These are phyloP conservation scores for Apotomis turbidana DNA, from an alignment of 2,888 invertebrate genomes.

Conservation along the genomic window DNA sequence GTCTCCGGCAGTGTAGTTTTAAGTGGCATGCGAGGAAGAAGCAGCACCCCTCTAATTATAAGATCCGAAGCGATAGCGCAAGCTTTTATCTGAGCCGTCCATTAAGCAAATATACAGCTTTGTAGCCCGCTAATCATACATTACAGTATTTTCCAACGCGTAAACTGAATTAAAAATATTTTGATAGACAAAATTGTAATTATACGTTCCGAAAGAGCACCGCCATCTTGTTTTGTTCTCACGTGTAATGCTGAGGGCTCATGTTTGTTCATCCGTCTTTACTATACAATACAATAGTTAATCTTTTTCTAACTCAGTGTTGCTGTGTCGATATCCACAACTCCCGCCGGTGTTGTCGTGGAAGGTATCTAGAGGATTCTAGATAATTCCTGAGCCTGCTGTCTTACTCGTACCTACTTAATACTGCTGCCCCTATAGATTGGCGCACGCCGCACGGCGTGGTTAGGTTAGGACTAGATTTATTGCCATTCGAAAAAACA, in stretches of 20 bases:
- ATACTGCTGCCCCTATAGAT: too few relatives aligned
- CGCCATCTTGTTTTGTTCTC: conserved; percentile 66
- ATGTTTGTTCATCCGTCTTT: conserved; percentile 10
- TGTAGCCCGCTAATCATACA: conserved; percentile 74
- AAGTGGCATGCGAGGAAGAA: conserved; percentile 76
- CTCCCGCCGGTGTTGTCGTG: too few relatives aligned
- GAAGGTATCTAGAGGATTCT: too few relatives aligned
- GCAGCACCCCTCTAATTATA: conserved; percentile 75
- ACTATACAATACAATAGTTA: neutral
- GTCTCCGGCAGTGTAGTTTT: conserved; percentile 73
- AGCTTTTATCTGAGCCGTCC: conserved; percentile 79
- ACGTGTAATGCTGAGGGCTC: conserved; percentile 41
- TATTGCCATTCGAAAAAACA: too few relatives aligned
- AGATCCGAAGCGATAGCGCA: conserved; percentile 76
- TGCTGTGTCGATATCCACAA: too few relatives aligned
- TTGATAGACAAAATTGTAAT: conserved; percentile 80
- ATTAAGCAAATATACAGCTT: conserved; percentile 83
- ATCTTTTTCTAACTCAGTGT: too few relatives aligned
- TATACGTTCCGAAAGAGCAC: conserved; percentile 55
- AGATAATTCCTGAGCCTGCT: too few relatives aligned
- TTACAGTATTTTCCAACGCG: conserved; percentile 74
- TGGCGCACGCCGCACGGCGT: too few relatives aligned
- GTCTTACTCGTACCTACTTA: too few relatives aligned
- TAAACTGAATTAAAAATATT: conserved; percentile 81
- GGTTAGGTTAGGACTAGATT: too few relatives aligned